Evolutionary conservation across 2,888 invertebrate species (phyloP), one percentile per base, ranked within the genome.

Genomic region (Bombylius discolor): DNA sequence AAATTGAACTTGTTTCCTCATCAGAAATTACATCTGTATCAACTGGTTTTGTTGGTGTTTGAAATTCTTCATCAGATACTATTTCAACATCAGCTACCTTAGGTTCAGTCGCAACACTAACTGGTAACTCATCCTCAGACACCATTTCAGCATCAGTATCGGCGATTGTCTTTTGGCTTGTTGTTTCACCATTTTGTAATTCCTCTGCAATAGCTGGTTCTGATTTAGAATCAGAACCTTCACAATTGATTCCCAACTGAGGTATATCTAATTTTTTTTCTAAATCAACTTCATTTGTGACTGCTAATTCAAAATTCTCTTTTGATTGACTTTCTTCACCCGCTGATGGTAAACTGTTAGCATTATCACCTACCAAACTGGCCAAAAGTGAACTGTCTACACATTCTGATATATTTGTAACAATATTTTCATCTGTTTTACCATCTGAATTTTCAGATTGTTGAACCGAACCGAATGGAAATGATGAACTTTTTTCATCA

Each of bases 71-170:
- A 70, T 89, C 89, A 0, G 89, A 89, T 48, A 90, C 87, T 56
- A 87, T 85, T 75, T 90, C 90, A 1, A 88, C 87, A 68, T 89
- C 89, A 51, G 9, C 36, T 36, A 36, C 36, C 36, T 36, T 36
- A 8, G 36, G 9, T 9, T 36, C 36, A 8, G 11, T 56, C 60
- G 44, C 61, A 60, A 44, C 9, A 23, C 23, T 23, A 23, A 23
- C 23, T 42, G 39, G 39, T 11, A 42, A 42, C 70, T 89, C 89
- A 72, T 90, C 89, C 70, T 89, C 89, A 0, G 89, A 89, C 47
- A 90, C 87, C 56, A 87, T 85, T 75, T 90, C 90, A 1, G 89
- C 87, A 68, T 89, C 89, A 57, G 84, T 83, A 61, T 84, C 85
- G 56, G 53, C 56, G 33, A 46, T 47, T 5, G 59, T 59, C 51